These are phyloP conservation scores for Baccha elongata DNA, from an alignment of 2,888 invertebrate species.

Conservation along the genomic window DNA sequence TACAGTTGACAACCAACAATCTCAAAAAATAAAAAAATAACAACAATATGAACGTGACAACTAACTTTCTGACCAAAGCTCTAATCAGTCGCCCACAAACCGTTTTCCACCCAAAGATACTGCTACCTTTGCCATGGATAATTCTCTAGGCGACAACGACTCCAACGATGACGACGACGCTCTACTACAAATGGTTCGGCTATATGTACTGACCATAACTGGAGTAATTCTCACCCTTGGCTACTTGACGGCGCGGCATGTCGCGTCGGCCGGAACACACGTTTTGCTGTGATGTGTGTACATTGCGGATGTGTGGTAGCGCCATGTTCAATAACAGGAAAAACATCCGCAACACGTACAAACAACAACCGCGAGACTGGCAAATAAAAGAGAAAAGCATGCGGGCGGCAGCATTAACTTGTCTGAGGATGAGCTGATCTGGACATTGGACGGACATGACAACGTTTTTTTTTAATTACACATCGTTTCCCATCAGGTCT, in stretches of 20 bases:
- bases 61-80: slow-evolving; percentile 46
- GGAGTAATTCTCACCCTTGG: slow-evolving; percentile 56
- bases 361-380: slow-evolving; percentile 39
- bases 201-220: slow-evolving; percentile 62
- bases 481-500: slow-evolving; percentile 38
- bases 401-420: slow-evolving; percentile 22
- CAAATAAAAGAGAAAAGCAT: slow-evolving; percentile 30
- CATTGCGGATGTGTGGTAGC: slow-evolving; percentile 52
- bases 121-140: slow-evolving; percentile 59
- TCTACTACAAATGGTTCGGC: slow-evolving; percentile 35
- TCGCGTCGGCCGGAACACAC: slow-evolving; percentile 9
- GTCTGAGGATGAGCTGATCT: slow-evolving; percentile 2
- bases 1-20: slow-evolving; percentile 47
- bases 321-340: slow-evolving; percentile 56
- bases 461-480: slow-evolving; percentile 63
- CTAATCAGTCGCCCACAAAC: slow-evolving; percentile 66
- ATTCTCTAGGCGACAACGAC: slow-evolving; percentile 42
- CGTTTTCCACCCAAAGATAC: slow-evolving; percentile 47
- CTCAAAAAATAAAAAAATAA: slow-evolving; percentile 35
- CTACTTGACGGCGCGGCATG: neutral
- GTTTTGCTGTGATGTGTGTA: slow-evolving; percentile 37
- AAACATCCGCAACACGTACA: slow-evolving; percentile 72
- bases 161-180: neutral
- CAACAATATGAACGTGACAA: slow-evolving; percentile 61
- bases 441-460: slow-evolving; percentile 46